A percentile compares a stretch with the other conserved stretches of the same genome.
These are phyloP conservation scores for Incurvaria masculella DNA, from an alignment of 2,888 invertebrate species.

Conservation along the genomic window DNA sequence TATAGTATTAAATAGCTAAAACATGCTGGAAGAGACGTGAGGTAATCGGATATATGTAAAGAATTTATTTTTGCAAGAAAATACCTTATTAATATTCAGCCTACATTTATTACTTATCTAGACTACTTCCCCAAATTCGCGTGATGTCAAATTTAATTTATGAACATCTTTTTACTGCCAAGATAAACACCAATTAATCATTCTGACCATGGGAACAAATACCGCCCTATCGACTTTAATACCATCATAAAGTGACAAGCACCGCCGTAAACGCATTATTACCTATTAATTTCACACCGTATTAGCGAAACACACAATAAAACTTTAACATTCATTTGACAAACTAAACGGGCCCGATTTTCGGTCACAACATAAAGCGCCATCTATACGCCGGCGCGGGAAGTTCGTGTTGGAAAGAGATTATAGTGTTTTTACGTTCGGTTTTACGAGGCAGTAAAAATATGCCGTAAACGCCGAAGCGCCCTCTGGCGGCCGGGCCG, in stretches of 20 bases:
- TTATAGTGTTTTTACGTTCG: conserved; percentile 49
- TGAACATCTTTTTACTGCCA: too few species aligned
- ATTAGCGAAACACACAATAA: conserved; percentile 57
- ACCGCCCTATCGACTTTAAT: conserved; percentile 44
- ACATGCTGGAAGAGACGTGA: too few species aligned
- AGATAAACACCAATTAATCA: background rate
- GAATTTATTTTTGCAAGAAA: too few species aligned
- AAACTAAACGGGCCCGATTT: conserved; percentile 27
- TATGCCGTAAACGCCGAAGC: conserved; percentile 45
- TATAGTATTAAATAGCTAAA: too few species aligned
- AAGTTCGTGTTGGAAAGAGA: conserved; percentile 38
- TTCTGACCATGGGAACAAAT: conserved; percentile 19
- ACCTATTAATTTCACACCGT: conserved; percentile 58
- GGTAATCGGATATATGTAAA: too few species aligned
- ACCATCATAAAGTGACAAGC: conserved; percentile 47
- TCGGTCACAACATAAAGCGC: conserved; percentile 41
- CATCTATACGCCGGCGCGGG: conserved; percentile 38
- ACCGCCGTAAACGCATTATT: conserved; percentile 52
- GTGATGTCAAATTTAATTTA: too few species aligned
- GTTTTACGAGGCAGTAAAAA: conserved; percentile 54
- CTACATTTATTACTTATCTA: too few species aligned
- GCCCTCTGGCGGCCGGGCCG: background rate
- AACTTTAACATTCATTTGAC: conserved; percentile 43
- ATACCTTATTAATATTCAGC: too few species aligned
- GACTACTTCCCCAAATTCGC: too few species aligned